These are phyloP conservation scores for Poliocrania exsul DNA, from an alignment of 2,797 vertebrate species.

Conservation along the genomic window DNA sequence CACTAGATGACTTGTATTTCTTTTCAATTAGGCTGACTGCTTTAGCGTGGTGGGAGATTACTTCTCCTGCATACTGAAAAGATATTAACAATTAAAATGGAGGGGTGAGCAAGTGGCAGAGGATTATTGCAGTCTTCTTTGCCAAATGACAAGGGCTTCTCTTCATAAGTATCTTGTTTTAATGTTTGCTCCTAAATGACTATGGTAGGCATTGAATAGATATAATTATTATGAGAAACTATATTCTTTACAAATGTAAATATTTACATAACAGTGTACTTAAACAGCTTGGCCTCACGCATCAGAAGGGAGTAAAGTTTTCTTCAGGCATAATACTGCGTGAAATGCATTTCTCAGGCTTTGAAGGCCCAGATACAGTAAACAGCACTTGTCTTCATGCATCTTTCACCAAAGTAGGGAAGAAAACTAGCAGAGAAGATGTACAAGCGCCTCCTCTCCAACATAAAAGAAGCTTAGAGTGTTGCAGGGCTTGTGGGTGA, in stretches of 20 bases:
- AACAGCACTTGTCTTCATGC: neutral
- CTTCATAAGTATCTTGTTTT: conserved; percentile 20
- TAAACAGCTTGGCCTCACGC: neutral
- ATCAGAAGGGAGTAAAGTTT: neutral
- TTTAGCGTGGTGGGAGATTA: conserved; percentile 56
- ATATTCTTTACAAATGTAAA: conserved; percentile 5
- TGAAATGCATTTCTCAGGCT: neutral
- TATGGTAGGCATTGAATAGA: neutral
- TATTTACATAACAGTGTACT: conserved; percentile 4
- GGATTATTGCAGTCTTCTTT: conserved; percentile 14
- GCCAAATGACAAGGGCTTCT: conserved; percentile 27
- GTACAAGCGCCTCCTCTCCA: accelerated
- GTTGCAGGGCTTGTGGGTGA: accelerated
- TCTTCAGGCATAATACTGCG: neutral
- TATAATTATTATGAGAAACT: neutral
- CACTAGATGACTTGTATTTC: conserved; percentile 62
- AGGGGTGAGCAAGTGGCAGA: neutral
- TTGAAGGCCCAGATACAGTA: neutral
- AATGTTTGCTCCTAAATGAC: neutral
- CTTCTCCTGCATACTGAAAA: conserved; percentile 48
- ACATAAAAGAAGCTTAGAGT: neutral
- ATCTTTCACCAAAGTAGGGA: neutral
- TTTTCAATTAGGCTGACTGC: conserved; percentile 67
- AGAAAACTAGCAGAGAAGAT: neutral
- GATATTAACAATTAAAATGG: conserved; percentile 64